Percentiles rank a stretch among this genome's conserved stretches.
phyloP scores from a whole-genome alignment of 1,140 invertebrate genomes.

The Drosophila bocqueti region DNA sequence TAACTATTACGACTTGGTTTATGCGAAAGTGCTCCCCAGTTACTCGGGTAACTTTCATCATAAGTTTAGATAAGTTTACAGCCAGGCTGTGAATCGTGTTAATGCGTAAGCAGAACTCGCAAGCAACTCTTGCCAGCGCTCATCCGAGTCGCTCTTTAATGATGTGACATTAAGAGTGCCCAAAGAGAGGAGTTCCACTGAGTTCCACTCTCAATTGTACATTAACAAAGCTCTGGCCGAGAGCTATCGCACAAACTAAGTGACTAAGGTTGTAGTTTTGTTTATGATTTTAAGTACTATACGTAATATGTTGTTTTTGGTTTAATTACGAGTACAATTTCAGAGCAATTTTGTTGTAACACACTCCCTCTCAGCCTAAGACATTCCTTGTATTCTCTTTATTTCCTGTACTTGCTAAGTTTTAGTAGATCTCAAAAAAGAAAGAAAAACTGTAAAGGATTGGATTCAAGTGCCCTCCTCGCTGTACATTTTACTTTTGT shows the following conservation, averaged over 20 bases:
- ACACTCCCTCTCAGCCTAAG: constrained; percentile 16
- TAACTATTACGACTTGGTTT: constrained; percentile 30
- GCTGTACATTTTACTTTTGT: constrained; percentile 14
- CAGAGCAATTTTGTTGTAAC: constrained; percentile 71
- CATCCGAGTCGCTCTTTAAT: too few relatives aligned
- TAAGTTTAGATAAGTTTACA: constrained; percentile 7
- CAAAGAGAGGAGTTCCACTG: neutral
- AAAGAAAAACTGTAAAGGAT: constrained; percentile 12
- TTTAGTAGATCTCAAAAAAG: constrained; percentile 9
- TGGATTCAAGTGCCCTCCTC: constrained; percentile 5
- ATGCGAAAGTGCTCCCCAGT: constrained; percentile 1
- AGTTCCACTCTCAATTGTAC: neutral
- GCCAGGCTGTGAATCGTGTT: neutral
- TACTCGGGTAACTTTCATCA: neutral
- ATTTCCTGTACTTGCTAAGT: constrained; percentile 12
- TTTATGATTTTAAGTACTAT: constrained; percentile 70
- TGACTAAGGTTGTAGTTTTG: constrained; percentile 41
- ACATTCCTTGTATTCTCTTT: constrained; percentile 34
- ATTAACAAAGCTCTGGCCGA: neutral
- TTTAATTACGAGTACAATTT: constrained; percentile 54
- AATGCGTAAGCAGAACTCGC: neutral
- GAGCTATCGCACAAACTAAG: constrained; percentile 32
- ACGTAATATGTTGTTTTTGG: constrained; percentile 48
- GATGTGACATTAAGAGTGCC: neutral
- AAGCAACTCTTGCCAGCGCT: neutral